These are phyloP conservation scores for Datnioides undecimradiatus DNA, from an alignment of 2,113 vertebrate species.

Conservation along the genomic window DNA sequence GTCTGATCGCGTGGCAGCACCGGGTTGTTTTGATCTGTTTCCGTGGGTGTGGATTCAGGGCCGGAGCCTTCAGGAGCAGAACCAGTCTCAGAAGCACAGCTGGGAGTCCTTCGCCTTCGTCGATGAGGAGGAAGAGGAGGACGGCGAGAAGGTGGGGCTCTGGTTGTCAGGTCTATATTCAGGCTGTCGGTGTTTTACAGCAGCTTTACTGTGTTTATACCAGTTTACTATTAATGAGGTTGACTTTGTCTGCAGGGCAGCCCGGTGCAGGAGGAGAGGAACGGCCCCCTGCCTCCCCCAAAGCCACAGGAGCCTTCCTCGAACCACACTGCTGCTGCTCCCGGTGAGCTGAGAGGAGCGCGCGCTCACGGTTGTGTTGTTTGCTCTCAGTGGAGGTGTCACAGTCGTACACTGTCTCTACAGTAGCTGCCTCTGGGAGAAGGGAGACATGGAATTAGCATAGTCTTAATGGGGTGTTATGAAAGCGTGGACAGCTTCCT, in stretches of 20 bases:
- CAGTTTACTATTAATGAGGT: not conserved
- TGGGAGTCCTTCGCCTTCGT: conserved; percentile 92
- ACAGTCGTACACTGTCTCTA: not conserved
- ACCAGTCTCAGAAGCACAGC: conserved; percentile 53
- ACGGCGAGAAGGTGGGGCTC: conserved; percentile 59
- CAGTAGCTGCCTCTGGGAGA: not conserved
- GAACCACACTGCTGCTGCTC: conserved; percentile 61
- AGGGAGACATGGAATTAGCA: not conserved
- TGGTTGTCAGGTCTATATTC: not conserved
- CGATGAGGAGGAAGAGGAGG: conserved; percentile 84
- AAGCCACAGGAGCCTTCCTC: conserved; percentile 78
- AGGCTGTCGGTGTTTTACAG: not conserved
- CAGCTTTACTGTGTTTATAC: too few species aligned
- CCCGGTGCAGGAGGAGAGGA: conserved; percentile 85
- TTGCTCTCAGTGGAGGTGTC: not conserved
- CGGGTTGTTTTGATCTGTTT: not conserved
- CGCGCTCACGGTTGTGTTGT: not conserved
- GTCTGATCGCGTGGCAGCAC: not conserved
- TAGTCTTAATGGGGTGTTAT: not conserved
- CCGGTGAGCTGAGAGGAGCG: conserved; percentile 68
- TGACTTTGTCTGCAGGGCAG: conserved; percentile 56
- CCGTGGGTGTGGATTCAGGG: conserved; percentile 82
- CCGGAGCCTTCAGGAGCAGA: conserved; percentile 62
- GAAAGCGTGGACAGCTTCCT: not conserved
- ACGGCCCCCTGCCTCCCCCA: conserved; percentile 85